Percentiles rank a stretch among this genome's conserved stretches.
phyloP scores from a whole-genome alignment of 2,797 vertebrate genomes.

The Notolepis coatsorum region DNA sequence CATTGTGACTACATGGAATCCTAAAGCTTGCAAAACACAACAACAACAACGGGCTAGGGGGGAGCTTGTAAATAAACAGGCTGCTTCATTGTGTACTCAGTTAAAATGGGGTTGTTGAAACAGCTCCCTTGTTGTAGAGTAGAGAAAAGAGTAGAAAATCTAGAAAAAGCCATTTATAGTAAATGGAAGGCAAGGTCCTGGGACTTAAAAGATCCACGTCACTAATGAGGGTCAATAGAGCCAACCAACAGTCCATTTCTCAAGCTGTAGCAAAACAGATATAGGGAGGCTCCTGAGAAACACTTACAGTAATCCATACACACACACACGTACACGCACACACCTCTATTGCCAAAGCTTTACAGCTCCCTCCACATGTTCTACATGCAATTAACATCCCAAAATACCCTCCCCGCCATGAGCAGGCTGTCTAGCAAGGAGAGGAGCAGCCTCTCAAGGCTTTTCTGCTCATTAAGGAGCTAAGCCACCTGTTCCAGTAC shows the following conservation, averaged over 20 bases:
- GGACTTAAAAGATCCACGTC: slow-evolving; percentile 6
- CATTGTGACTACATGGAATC: no score
- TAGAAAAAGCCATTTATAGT: not conserved
- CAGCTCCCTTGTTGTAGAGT: not conserved
- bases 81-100: no score
- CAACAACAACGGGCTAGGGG: no score
- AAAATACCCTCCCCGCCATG: not conserved
- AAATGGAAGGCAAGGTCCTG: not conserved
- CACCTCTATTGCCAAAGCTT: no score
- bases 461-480: slow-evolving; percentile 1
- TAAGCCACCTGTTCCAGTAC: slow-evolving; percentile 16
- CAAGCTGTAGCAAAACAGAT: not conserved
- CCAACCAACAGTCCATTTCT: not conserved
- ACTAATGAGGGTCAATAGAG: slow-evolving; percentile 22
- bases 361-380: not conserved
- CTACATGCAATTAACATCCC: slow-evolving; percentile 6
- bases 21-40: no score
- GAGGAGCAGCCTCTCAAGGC: not conserved
- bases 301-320: slow-evolving; percentile 6
- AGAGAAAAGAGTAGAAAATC: not conserved
- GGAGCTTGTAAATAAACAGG: no score
- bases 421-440: not conserved
- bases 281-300: not conserved
- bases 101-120: not conserved
- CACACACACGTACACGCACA: not conserved